Conservation (phyloP, 2,113 vertebrate genomes). For the Cheilinus undulatus region DNA sequence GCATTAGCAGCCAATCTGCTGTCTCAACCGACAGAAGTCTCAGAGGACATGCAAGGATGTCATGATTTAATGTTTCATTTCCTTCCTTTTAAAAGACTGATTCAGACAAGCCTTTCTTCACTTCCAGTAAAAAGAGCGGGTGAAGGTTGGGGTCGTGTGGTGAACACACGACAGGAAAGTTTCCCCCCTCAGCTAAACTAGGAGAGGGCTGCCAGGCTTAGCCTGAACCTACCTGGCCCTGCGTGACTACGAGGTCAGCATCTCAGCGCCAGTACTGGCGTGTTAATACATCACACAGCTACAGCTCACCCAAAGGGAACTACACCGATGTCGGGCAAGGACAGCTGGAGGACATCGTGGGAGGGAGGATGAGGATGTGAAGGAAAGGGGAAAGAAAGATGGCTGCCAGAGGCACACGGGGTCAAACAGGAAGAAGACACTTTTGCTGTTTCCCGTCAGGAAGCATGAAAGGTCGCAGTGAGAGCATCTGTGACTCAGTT, state of each 20-base stretch:
- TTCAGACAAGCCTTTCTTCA: constrained; percentile 35
- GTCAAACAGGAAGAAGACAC: constrained; percentile 64
- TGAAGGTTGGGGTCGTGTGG: constrained; percentile 32
- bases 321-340: constrained; percentile 45
- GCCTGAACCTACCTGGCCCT: constrained; percentile 60
- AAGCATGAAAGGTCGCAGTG: constrained; percentile 46
- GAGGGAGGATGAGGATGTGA: constrained; percentile 51
- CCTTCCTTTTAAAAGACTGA: constrained; percentile 42
- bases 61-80: constrained; percentile 52
- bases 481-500: constrained; percentile 29
- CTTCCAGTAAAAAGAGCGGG: constrained; percentile 45
- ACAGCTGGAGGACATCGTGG: constrained; percentile 67
- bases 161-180: constrained; percentile 31
- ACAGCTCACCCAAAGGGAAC: constrained; percentile 36
- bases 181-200: constrained; percentile 23
- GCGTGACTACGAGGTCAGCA: constrained; percentile 49
- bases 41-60: constrained; percentile 53
- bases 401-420: constrained; percentile 51
- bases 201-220: constrained; percentile 40
- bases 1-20: constrained; percentile 8
- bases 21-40: constrained; percentile 26
- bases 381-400: constrained; percentile 62
- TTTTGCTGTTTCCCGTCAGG: constrained; percentile 69
- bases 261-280: constrained; percentile 50
- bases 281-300: constrained; percentile 66